Base-by-base conservation (phyloP, 2,888 invertebrate species). In the Aphodius sticticus region DNA sequence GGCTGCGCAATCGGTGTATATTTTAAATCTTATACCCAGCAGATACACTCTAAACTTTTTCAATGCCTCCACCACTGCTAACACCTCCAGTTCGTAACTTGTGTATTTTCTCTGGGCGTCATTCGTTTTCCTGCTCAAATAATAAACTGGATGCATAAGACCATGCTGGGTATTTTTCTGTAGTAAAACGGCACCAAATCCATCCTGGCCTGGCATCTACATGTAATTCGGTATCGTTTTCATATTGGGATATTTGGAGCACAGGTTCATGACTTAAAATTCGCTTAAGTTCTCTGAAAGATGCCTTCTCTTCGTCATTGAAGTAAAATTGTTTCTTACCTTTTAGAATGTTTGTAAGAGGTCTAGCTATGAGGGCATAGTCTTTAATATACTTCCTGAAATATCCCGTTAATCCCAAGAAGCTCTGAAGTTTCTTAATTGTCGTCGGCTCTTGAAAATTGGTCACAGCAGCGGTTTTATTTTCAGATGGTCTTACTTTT, bases 1-100 rank as follows among this genome's bases (percentile, higher is more conserved):
- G 7, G 81, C 75, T 1, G 36, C 38, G 70, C 81, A 81, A 36
- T 81, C 79, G 4, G 79, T 81, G 1, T 77, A 69, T 0, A 79
- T 53, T 78, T 53, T 78, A 36, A 80, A 78, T 16, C 36, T 38
- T 35, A 53, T 80, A 0, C 80, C 80, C 76, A 80, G 16, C 14
- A 80, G 26, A 53, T 78, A 79, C 9, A 76, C 78, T 12, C 78
- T 15, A 81, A 87, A 88, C 76, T 86, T 86, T 37, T 86, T 85
- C 0, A 88, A 71, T 0, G 87, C 84, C 80, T 85, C 79, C n/a
- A 87, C 82, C 6, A 88, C 81, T 0, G 86, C 87, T 9, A 87
- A 77, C 0, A 86, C 86, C 83, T 88, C 87, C 1, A 88, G 78
- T 72, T 88, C 86, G 79, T 88, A 88, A 16, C 86, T 86, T n/a